Base-by-base conservation (phyloP, 2,888 invertebrate species). In the Tromatobia lineatoria region DNA sequence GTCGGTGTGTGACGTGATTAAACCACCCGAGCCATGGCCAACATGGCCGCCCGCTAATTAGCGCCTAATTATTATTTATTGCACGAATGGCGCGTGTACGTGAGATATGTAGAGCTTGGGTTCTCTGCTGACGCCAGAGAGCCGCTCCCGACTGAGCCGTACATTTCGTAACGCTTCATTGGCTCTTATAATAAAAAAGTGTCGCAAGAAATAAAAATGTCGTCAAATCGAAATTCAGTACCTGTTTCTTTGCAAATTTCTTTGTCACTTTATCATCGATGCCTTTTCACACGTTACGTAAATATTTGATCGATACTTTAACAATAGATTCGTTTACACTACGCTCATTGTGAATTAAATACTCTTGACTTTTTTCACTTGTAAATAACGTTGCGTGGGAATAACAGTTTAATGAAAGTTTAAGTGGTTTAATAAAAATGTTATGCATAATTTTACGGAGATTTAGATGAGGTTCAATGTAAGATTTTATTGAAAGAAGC, bases 41-140 rank as follows among this genome's bases (percentile, higher is more conserved):
- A 90, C 90, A 91, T 91, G 91, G 90, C 91, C 88, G 91, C 90
- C 74, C 89, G 91, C 91, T 92, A 92, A 92, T 92, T 92, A 92
- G 90, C 89, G 91, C 90, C 92, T 92, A 91, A 92, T 92, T 92
- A 92, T 92, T 92, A 92, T 92, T 92, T 92, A 92, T 92, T 91
- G 90, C 90, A 88, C 81, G 85, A 85, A 71, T 61, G 59, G 64
- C 73, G 64, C 73, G 77, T 76, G 71, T 80, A 66, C 50, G 77
- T 47, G 54, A 57, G 64, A 38, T 59, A 66, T 61, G 50, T 45
- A 34, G 29, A 61, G 34, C 73, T 29, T 45, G 70, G 67, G 34
- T 50, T 45, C 23, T 45, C 79, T 38, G 23, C 67, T 61, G 73
- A 50, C 50, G 64, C 75, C 20, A 42, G 66, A 25, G 59, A 50